Conservation (phyloP, 2,113 vertebrate species). For the Dipodomys merriami region DNA sequence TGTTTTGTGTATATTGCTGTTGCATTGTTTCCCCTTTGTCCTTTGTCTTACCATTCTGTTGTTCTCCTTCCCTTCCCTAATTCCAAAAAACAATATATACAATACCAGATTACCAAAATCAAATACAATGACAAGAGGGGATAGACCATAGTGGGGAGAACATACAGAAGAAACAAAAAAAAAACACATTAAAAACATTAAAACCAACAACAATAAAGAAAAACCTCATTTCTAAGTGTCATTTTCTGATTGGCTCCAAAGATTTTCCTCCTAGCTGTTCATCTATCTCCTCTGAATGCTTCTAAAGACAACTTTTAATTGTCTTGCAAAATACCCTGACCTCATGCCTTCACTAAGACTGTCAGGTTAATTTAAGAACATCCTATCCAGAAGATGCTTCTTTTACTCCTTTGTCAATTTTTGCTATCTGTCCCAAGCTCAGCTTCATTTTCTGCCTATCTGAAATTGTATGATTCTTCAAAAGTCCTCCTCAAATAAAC, state of each 20-base stretch:
- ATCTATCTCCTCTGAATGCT: not conserved
- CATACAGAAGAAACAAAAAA: no score
- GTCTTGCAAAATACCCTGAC: not conserved
- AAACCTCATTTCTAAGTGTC: not conserved
- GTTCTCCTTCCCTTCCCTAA: no score
- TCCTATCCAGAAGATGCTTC: slow-evolving; percentile 4
- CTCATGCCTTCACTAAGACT: not conserved
- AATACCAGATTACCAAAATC: no score
- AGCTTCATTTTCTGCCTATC: not conserved
- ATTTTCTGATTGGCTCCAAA: not conserved
- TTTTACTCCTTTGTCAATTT: not conserved
- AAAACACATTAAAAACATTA: no score
- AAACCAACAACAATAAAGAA: no score
- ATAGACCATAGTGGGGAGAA: no score
- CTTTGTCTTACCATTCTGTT: no score
- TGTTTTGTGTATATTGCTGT: no score
- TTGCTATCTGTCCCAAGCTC: not conserved
- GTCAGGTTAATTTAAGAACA: not conserved
- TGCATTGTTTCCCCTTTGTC: no score
- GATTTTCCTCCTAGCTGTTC: not conserved
- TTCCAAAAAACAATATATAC: no score
- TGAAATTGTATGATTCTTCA: not conserved
- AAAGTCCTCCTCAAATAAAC: not conserved
- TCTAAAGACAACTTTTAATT: not conserved
- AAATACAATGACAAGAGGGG: no score